Percentiles rank a stretch among this genome's conserved stretches.
Evolutionary conservation across 2,888 invertebrate genomes (phyloP).

Genomic region (Ornithoptera alexandrae): DNA sequence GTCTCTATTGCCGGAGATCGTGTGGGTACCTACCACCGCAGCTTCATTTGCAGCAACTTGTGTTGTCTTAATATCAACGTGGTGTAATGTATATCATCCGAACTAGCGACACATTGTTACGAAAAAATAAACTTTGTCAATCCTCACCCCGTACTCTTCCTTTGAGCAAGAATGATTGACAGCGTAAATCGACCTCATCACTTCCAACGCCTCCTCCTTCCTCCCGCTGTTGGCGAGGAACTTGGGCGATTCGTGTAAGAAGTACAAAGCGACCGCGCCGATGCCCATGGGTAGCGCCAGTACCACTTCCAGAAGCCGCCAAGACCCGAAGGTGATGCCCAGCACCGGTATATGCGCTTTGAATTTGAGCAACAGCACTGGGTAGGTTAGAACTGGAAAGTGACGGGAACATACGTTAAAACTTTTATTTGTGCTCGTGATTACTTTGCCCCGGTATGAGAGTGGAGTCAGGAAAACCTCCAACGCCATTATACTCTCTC

Average conservation of each 20-base stretch:
- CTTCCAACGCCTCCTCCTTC: slow-evolving; percentile 79
- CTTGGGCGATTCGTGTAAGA: slow-evolving; percentile 89
- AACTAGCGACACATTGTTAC: too few relatives aligned
- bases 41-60: too few relatives aligned
- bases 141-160: slow-evolving; percentile 54
- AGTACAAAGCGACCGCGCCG: slow-evolving; percentile 79
- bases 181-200: slow-evolving; percentile 60
- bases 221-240: slow-evolving; percentile 83
- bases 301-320: slow-evolving; percentile 85
- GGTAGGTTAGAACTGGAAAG: slow-evolving; percentile 82
- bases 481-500: too few relatives aligned
- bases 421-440: too few relatives aligned
- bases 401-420: too few relatives aligned
- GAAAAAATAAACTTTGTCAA: neutral
- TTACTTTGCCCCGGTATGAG: too few relatives aligned
- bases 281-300: slow-evolving; percentile 66
- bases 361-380: slow-evolving; percentile 80
- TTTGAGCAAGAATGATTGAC: slow-evolving; percentile 52
- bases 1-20: too few relatives aligned
- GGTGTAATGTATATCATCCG: too few relatives aligned
- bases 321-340: slow-evolving; percentile 82
- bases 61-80: too few relatives aligned
- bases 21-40: too few relatives aligned
- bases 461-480: too few relatives aligned
- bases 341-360: slow-evolving; percentile 61